These are phyloP conservation scores for Sebastes taczanowskii DNA, from an alignment of 2,797 vertebrate species.

Conservation along the genomic window DNA sequence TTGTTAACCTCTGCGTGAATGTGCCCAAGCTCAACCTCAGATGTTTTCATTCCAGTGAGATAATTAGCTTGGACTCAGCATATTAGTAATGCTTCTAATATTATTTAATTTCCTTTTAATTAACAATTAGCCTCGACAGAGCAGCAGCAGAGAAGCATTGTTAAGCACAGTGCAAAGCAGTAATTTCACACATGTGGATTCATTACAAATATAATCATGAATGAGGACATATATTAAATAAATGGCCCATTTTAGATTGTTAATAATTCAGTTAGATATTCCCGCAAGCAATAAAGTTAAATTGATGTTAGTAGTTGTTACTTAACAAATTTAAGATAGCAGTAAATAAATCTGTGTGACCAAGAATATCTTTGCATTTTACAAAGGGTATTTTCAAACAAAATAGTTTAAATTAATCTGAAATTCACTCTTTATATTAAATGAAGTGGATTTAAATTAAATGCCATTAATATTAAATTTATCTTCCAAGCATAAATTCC, in stretches of 20 bases:
- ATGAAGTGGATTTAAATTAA: not conserved
- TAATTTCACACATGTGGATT: not conserved
- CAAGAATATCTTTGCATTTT: not conserved
- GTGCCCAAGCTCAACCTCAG: not conserved
- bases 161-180: not conserved
- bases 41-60: slow-evolving; percentile 4
- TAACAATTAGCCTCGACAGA: not conserved
- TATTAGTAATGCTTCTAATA: not conserved
- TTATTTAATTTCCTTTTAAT: not conserved
- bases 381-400: not conserved
- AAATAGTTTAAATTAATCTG: not conserved
- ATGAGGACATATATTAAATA: not conserved
- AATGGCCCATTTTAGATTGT: not conserved
- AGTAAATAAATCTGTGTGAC: not conserved
- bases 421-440: not conserved
- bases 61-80: not conserved
- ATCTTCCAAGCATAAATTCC: not conserved
- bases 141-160: not conserved
- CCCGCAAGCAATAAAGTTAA: not conserved
- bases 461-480: not conserved
- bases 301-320: not conserved
- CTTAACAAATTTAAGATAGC: not conserved
- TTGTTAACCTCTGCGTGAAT: slow-evolving; percentile 25
- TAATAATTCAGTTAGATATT: not conserved
- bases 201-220: not conserved